phyloP scores from a whole-genome alignment of 64 coral and sea anemone species.

The Montipora capricornis region DNA sequence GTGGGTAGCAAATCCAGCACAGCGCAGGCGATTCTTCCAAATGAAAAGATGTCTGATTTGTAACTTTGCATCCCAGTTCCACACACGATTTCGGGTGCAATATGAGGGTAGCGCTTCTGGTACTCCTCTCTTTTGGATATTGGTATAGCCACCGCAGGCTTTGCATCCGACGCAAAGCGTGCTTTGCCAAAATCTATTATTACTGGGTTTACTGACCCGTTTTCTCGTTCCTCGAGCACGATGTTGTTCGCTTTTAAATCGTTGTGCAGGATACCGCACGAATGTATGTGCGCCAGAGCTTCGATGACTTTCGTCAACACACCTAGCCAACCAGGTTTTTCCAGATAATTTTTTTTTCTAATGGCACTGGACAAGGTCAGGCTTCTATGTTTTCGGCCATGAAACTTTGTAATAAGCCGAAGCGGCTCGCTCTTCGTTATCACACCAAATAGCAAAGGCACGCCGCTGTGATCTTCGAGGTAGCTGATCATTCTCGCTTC shows the following conservation, averaged over 20 bases:
- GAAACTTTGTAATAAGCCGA: conserved; percentile 58
- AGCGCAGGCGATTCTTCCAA: neutral
- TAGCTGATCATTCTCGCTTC: conserved; percentile 54
- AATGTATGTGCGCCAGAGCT: conserved; percentile 41
- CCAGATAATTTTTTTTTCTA: conserved; percentile 14
- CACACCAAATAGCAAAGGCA: conserved; percentile 62
- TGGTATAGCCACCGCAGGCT: neutral
- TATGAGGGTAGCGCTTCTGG: conserved; percentile 36
- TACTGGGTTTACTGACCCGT: conserved; percentile 27
- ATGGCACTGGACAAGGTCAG: conserved; percentile 30
- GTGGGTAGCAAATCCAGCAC: conserved; percentile 29
- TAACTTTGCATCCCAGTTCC: conserved; percentile 12
- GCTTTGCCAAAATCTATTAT: conserved; percentile 70
- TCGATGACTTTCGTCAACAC: conserved; percentile 31
- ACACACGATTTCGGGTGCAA: conserved; percentile 41
- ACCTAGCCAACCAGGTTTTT: conserved; percentile 34
- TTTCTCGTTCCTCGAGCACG: conserved; percentile 20
- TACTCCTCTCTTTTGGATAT: neutral
- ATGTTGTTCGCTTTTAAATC: conserved; percentile 71
- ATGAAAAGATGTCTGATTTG: conserved; percentile 11
- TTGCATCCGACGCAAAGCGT: conserved; percentile 8
- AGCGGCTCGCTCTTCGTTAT: conserved; percentile 27
- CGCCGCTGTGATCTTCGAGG: conserved; percentile 58
- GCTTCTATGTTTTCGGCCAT: conserved; percentile 36
- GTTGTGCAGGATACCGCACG: conserved; percentile 60